Conservation (phyloP, 1,140 invertebrate genomes). For the Zaprionus tsacasi region DNA sequence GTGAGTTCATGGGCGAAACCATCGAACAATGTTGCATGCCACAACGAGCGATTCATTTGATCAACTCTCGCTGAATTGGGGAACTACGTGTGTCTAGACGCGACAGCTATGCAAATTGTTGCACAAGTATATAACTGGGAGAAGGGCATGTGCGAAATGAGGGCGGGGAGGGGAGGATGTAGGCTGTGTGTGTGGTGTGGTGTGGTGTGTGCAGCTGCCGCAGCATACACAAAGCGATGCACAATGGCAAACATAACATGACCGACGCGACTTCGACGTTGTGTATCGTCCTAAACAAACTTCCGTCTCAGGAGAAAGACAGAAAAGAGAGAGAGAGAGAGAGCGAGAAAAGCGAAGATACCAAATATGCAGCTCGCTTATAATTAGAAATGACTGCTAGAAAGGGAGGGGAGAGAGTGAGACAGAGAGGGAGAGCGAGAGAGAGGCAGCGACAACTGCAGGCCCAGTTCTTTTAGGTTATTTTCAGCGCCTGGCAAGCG, state of each 20-base stretch:
- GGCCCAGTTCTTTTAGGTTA: conserved; percentile 33
- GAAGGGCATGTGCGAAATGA: not conserved
- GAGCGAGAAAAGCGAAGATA: conserved; percentile 20
- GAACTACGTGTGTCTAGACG: conserved; percentile 39
- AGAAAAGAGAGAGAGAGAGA: too few species aligned
- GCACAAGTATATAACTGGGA: not conserved
- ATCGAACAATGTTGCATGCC: conserved; percentile 43
- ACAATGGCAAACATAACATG: conserved; percentile 60
- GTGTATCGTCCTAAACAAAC: conserved; percentile 73
- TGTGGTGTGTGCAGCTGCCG: conserved; percentile 58
- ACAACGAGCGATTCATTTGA: conserved; percentile 61
- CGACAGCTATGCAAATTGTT: conserved; percentile 28
- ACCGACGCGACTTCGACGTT: not conserved
- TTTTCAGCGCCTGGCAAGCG: conserved; percentile 48
- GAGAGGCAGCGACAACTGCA: conserved; percentile 30
- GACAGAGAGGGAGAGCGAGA: not conserved
- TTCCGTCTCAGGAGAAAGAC: conserved; percentile 53
- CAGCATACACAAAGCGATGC: conserved; percentile 26
- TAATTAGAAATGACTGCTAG: conserved; percentile 55
- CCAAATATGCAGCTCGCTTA: conserved; percentile 58
- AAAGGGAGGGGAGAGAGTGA: not conserved
- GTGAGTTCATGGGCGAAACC: conserved; percentile 38
- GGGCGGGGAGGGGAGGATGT: not conserved
- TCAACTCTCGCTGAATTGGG: conserved; percentile 50
- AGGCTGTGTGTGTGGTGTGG: not conserved